phyloP scores from a whole-genome alignment of 53 echinoderm and acorn worm genomes.

The Holothuria scabra region DNA sequence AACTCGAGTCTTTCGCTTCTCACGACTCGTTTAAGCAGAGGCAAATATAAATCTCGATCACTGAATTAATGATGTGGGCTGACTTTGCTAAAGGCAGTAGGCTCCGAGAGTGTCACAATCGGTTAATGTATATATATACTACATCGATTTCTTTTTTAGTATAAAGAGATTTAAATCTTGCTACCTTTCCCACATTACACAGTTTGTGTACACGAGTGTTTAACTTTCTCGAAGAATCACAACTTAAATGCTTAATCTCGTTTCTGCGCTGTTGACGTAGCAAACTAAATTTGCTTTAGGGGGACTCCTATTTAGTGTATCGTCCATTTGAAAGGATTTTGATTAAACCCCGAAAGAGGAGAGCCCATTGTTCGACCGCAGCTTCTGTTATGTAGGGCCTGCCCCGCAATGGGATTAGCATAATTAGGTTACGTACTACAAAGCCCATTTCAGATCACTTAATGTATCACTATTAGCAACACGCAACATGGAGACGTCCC shows the following conservation, averaged over 20 bases:
- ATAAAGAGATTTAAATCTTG: background rate
- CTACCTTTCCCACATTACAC: conserved; percentile 1
- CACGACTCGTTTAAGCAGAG: no score
- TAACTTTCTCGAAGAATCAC: conserved; percentile 29
- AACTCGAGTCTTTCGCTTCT: no score
- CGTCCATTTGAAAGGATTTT: conserved; percentile 4
- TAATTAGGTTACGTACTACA: conserved; percentile 23
- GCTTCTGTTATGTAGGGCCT: conserved; percentile 27
- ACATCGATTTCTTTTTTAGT: no score
- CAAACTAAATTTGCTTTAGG: conserved; percentile 26
- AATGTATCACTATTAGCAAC: conserved; percentile 39
- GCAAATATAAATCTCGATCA: no score
- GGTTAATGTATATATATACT: no score
- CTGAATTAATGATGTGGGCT: no score
- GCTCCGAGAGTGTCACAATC: no score
- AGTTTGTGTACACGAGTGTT: conserved; percentile 35
- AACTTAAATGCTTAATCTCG: conserved; percentile 13
- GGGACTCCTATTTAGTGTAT: conserved; percentile 29
- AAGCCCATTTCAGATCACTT: conserved; percentile 28
- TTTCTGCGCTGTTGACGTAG: conserved; percentile 18
- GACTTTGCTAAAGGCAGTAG: no score
- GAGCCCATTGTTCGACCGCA: background rate
- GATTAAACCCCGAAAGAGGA: background rate
- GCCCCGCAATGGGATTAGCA: conserved; percentile 18
- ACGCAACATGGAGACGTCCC: conserved; percentile 11